A percentile compares a stretch with the other conserved stretches of the same genome.
These are phyloP conservation scores for Crypturellus undulatus DNA, from an alignment of 2,113 vertebrate species.

Conservation along the genomic window DNA sequence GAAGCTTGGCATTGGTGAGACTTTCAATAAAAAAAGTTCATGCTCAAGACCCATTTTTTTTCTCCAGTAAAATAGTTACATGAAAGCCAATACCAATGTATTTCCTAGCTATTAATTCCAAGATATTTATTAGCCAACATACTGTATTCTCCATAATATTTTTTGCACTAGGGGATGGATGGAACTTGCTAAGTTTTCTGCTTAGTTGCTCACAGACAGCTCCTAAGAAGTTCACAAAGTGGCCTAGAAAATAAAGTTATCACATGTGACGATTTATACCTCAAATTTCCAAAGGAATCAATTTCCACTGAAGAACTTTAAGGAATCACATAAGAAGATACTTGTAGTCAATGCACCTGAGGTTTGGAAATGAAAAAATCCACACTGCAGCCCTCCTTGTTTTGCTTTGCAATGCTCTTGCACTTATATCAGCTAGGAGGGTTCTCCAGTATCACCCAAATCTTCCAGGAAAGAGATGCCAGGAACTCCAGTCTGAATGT, in stretches of 20 bases:
- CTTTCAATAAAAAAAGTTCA: neutral
- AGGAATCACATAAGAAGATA: neutral
- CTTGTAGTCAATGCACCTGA: neutral
- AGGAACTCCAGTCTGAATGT: neutral
- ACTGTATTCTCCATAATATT: neutral
- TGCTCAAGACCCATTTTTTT: neutral
- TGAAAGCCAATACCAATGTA: neutral
- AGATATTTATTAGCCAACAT: neutral
- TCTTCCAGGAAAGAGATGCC: neutral
- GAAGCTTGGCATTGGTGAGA: neutral
- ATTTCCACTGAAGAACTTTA: neutral
- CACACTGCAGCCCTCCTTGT: neutral
- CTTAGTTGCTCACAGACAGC: neutral
- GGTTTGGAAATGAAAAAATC: fast-evolving
- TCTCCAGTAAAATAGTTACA: neutral
- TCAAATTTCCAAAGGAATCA: neutral
- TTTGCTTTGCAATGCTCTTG: neutral
- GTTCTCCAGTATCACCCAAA: neutral
- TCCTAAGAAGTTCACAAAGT: neutral
- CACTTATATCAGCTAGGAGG: neutral
- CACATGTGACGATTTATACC: fast-evolving
- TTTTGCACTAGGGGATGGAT: neutral
- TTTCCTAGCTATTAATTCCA: neutral
- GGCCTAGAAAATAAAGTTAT: neutral
- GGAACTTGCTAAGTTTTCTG: neutral